Base-by-base conservation (phyloP, 2,888 invertebrate genomes). In the Drosophila neonasuta region DNA sequence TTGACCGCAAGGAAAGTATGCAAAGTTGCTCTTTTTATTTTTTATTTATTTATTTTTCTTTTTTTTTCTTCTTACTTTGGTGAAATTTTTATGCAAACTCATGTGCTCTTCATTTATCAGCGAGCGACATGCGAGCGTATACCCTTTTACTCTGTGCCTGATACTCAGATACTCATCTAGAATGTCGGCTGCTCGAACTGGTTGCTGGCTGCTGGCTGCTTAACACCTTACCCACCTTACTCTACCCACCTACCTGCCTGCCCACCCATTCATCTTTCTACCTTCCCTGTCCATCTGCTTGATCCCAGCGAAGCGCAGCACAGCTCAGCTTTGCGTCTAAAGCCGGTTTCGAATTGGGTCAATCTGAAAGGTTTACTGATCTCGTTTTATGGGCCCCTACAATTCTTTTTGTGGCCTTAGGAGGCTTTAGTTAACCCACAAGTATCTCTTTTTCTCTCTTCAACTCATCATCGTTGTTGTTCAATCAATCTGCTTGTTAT, bases 341-440 rank as follows among this genome's bases (percentile, higher is more conserved):
- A 86, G 82, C 83, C 85, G 85, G 83, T 86, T 86, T 67, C 42
- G 59, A 83, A 84, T 69, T 84, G 69, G 83, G 83, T 83, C 83
- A 86, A 78, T 84, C 77, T 66, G 79, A 84, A 83, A 84, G 85
- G 86, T 86, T 86, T 84, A 67, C 63, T 80, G 81, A 85, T 81
- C 86, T 80, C 60, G 71, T 83, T 85, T 86, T 71, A 80, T 71
- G 64, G 71, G 52, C 63, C 5, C 67, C 60, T n/a, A 55, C 49
- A 46, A 65, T 79, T 79, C 71, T 75, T 59, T 56, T 36, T 36
- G 6, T 46, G 20, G 51, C 39, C 72, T 54, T 32, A 57, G 56
- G 74, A 64, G 69, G 34, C 34, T 32, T 52, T 32, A 10, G 20
- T 44, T 36, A 30, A 29, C 8, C 30, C 50, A 50, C 42, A 46